Evolutionary conservation across 2,888 invertebrate genomes (phyloP).

Genomic region (Homarus gammarus): DNA sequence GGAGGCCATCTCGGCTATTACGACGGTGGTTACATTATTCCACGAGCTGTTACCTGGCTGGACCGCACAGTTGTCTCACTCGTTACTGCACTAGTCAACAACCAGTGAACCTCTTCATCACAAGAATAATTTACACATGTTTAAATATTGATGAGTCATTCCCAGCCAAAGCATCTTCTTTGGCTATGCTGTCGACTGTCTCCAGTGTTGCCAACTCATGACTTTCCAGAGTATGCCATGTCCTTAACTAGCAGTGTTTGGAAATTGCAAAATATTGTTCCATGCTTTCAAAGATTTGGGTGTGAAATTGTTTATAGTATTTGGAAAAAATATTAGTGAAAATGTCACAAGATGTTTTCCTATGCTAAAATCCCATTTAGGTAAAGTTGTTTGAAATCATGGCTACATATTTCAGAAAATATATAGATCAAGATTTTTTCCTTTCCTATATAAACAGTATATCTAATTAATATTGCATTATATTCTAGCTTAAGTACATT

Average conservation of each 20-base stretch:
- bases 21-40: conserved; percentile 92
- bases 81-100: conserved; percentile 81
- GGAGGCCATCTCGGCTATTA: conserved; percentile 97
- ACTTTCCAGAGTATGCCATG: background rate
- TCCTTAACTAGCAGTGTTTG: background rate
- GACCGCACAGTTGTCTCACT: conserved; percentile 92
- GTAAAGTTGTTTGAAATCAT: background rate
- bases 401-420: background rate
- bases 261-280: background rate
- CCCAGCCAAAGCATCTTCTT: background rate
- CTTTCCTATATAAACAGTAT: background rate
- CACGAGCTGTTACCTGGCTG: conserved; percentile 94
- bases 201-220: background rate
- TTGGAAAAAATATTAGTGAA: background rate
- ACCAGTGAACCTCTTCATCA: background rate
- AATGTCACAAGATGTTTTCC: background rate
- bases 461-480: background rate
- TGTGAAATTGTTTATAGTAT: background rate
- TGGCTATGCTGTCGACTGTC: background rate
- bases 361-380: background rate
- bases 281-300: background rate
- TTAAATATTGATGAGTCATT: background rate
- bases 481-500: background rate
- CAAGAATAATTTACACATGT: background rate
- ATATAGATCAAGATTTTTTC: background rate